Conservation (phyloP, 2,113 vertebrate species). For the Callipepla californica region DNA sequence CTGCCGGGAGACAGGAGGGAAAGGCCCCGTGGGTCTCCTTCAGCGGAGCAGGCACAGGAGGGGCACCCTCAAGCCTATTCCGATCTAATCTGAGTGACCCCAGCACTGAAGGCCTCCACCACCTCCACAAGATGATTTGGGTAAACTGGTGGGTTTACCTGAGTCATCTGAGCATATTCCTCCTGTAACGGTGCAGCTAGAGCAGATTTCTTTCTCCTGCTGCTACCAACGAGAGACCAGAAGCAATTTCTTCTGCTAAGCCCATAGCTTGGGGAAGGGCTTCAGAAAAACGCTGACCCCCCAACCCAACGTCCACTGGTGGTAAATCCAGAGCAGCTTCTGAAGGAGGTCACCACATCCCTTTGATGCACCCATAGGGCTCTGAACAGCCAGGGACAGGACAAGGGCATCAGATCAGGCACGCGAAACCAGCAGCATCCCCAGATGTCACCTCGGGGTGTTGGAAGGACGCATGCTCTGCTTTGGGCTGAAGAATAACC, state of each 20-base stretch:
- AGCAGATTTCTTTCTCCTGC: neutral
- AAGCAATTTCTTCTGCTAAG: neutral
- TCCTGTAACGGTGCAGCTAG: neutral
- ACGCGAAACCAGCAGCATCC: fast-evolving
- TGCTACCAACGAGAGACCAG: neutral
- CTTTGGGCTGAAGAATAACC: neutral
- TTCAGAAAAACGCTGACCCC: neutral
- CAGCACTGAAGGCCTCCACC: neutral
- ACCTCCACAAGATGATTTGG: neutral
- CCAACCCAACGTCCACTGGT: fast-evolving
- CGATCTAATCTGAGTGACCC: neutral
- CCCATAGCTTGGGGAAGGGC: neutral
- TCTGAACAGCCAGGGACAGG: neutral
- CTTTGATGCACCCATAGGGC: fast-evolving
- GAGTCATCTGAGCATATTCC: neutral
- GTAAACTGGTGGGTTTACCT: neutral
- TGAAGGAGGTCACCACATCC: neutral
- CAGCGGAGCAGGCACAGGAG: neutral
- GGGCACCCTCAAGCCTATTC: neutral
- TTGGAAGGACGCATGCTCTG: fast-evolving
- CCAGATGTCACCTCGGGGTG: fast-evolving
- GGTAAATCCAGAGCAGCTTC: neutral
- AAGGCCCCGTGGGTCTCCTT: neutral
- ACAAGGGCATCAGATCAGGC: neutral
- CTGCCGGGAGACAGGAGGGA: neutral